These are phyloP conservation scores for Mizuhopecten yessoensis DNA, from an alignment of 1,140 invertebrate species.

Conservation along the genomic window DNA sequence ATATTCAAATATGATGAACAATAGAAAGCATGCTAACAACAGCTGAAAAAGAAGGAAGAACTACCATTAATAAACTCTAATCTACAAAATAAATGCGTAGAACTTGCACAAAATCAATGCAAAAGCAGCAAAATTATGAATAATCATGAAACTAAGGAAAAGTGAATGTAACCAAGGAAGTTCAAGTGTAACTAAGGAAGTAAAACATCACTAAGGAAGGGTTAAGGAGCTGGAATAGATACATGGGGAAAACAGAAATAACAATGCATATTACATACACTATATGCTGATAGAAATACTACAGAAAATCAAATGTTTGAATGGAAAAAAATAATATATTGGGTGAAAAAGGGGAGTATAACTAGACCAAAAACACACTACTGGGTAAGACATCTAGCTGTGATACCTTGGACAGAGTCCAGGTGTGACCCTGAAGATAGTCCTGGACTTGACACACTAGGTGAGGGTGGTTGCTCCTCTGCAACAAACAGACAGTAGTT, in stretches of 20 bases:
- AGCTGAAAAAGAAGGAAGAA: neutral
- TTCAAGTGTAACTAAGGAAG: neutral
- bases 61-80: neutral
- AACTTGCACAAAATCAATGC: neutral
- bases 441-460: neutral
- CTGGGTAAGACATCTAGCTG: neutral
- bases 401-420: neutral
- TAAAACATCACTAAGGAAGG: neutral
- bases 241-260: neutral
- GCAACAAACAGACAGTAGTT: neutral
- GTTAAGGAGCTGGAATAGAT: neutral
- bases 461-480: slow-evolving; percentile 2
- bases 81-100: neutral
- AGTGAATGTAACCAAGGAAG: neutral
- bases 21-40: neutral
- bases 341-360: neutral
- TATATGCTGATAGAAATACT: too few species aligned
- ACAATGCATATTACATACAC: too few species aligned
- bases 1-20: neutral
- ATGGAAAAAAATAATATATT: neutral
- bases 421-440: neutral
- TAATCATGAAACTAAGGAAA: neutral
- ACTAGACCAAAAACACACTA: neutral
- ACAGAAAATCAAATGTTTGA: neutral
- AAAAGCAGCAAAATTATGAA: neutral